A percentile compares a stretch with the other conserved stretches of the same genome.
phyloP scores from a whole-genome alignment of 2,113 vertebrate species.

The Vulpes ferrilata region DNA sequence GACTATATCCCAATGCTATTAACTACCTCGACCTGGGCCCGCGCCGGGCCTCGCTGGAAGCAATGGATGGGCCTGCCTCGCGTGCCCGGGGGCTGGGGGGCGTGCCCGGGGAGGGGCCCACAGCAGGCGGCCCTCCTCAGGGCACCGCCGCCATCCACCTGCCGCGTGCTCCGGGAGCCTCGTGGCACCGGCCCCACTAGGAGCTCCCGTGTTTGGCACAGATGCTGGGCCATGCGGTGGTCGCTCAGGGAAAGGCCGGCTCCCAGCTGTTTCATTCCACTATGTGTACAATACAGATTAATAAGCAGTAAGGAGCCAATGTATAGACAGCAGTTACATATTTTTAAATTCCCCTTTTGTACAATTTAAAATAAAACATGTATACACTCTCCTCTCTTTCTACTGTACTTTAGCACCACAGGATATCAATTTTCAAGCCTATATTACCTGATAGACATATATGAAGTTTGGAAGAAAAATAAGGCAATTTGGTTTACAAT shows the following conservation, averaged over 20 bases:
- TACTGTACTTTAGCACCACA: conserved; percentile 96
- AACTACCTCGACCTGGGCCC: conserved; percentile 67
- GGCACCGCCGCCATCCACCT: conserved; percentile 63
- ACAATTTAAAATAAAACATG: conserved; percentile 95
- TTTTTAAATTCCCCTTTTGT: conserved; percentile 93
- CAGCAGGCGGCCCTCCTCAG: conserved; percentile 61
- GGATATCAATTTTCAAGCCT: conserved; percentile 95
- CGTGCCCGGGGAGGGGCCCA: neutral
- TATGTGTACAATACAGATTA: conserved; percentile 93
- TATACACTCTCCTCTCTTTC: conserved; percentile 92
- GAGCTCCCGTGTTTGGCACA: conserved; percentile 81
- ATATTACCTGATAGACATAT: conserved; percentile 95
- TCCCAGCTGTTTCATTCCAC: conserved; percentile 86
- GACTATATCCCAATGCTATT: conserved; percentile 84
- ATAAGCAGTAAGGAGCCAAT: conserved; percentile 94
- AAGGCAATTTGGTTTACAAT: conserved; percentile 96
- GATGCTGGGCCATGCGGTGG: conserved; percentile 67
- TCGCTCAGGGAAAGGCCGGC: conserved; percentile 82
- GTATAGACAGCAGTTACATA: conserved; percentile 93
- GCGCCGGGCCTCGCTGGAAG: conserved; percentile 45
- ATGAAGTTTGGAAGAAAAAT: conserved; percentile 94
- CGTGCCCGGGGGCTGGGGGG: neutral
- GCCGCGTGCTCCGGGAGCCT: conserved; percentile 72
- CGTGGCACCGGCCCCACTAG: conserved; percentile 85
- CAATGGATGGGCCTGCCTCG: conserved; percentile 64